These are phyloP conservation scores for Pygoscelis antarcticus DNA, from an alignment of 2,113 vertebrate species.

Conservation along the genomic window DNA sequence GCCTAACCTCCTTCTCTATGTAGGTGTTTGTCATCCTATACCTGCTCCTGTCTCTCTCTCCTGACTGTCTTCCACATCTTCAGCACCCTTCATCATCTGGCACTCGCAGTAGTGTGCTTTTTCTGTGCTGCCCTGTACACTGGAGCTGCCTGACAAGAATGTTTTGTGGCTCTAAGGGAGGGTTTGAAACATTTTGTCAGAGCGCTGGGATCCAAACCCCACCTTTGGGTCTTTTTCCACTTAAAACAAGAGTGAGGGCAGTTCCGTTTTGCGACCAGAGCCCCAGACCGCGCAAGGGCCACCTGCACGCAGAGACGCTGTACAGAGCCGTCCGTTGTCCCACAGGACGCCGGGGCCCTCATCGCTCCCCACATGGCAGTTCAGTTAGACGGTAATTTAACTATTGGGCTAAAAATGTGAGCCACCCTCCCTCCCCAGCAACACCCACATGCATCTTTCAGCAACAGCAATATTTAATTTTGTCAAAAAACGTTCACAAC, in stretches of 20 bases:
- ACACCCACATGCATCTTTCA: background rate
- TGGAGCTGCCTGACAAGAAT: background rate
- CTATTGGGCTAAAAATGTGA: rapidly evolving
- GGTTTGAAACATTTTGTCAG: background rate
- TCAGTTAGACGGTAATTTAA: background rate
- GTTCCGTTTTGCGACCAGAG: background rate
- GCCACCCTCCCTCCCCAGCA: background rate
- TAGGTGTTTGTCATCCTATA: background rate
- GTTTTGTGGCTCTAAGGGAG: background rate
- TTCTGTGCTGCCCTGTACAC: rapidly evolving
- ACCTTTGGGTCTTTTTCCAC: background rate
- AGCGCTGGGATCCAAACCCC: background rate
- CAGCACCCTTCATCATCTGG: background rate
- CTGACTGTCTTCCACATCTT: background rate
- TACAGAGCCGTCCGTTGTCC: rapidly evolving
- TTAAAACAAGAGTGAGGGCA: background rate
- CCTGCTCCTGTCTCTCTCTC: background rate
- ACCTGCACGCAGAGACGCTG: rapidly evolving
- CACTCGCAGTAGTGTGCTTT: background rate
- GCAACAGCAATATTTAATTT: background rate
- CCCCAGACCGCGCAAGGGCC: rapidly evolving
- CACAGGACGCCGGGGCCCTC: rapidly evolving
- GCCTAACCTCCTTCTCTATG: background rate
- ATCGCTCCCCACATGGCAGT: rapidly evolving
- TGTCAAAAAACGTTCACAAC: background rate